A percentile compares a stretch with the other conserved stretches of the same genome.
Conservation (phyloP, 2,113 vertebrate genomes). For the Aythya baeri region DNA sequence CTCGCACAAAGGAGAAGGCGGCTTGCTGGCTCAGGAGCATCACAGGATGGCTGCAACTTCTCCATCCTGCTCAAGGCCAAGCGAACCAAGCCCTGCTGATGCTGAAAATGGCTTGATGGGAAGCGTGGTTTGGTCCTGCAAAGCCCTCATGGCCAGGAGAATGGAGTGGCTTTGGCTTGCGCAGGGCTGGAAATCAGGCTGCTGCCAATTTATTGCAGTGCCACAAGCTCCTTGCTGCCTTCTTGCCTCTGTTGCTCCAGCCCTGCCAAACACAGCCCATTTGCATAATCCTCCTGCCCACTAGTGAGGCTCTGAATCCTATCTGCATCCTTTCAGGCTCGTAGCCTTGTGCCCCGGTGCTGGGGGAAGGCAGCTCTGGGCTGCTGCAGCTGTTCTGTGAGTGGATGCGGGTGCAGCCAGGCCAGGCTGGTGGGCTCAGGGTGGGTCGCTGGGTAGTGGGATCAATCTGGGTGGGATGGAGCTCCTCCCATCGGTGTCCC, state of each 20-base stretch:
- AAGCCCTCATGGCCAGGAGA: background rate
- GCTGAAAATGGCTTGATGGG: background rate
- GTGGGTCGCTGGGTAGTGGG: background rate
- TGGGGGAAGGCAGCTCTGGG: background rate
- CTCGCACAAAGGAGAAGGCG: constrained; percentile 39
- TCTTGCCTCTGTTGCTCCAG: background rate
- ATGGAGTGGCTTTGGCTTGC: background rate
- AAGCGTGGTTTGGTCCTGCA: background rate
- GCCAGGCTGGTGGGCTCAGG: background rate
- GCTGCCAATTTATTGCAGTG: background rate
- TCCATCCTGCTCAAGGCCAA: background rate
- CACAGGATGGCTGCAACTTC: background rate
- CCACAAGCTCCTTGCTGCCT: background rate
- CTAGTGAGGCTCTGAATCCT: constrained; percentile 22
- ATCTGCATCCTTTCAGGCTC: constrained; percentile 34
- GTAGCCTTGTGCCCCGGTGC: background rate
- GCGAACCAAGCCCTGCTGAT: background rate
- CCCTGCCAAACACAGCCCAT: constrained; percentile 8
- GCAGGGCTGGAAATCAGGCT: background rate
- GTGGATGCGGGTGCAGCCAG: background rate
- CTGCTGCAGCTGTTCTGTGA: background rate
- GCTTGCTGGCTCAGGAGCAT: constrained; percentile 10
- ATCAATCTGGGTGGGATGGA: rapidly evolving
- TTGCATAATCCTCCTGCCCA: constrained; percentile 47
- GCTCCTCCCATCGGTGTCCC: background rate